Evolutionary conservation across 2,797 vertebrate species (phyloP).

Genomic region (Petrocephalus sullivani): DNA sequence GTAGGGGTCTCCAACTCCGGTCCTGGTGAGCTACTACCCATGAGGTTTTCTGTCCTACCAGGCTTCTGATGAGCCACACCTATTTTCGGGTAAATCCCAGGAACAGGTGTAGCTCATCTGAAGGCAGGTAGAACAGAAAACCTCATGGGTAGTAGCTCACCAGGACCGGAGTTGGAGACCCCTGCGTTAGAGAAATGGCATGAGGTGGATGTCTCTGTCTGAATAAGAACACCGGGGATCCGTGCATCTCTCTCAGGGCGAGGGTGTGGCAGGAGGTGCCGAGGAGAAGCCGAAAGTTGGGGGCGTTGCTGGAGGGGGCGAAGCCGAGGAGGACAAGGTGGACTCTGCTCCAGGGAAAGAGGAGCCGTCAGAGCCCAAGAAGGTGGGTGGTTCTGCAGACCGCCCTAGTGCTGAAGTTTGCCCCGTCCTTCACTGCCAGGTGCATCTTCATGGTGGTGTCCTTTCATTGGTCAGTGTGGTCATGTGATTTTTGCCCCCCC

Average conservation of each 20-base stretch:
- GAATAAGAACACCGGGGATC: not conserved
- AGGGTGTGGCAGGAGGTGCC: constrained; percentile 42
- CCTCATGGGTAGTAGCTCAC: too few species aligned
- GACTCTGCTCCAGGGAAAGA: constrained; percentile 59
- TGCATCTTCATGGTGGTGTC: not conserved
- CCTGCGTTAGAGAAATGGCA: not conserved
- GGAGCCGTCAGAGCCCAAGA: constrained; percentile 64
- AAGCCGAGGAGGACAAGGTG: constrained; percentile 55
- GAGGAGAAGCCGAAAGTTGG: constrained; percentile 57
- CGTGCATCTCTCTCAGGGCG: constrained; percentile 50
- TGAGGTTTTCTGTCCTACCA: too few species aligned
- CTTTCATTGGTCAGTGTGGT: not conserved
- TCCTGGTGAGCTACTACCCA: too few species aligned
- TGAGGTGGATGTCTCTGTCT: not conserved
- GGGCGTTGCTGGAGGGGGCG: constrained; percentile 37
- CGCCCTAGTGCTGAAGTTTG: not conserved
- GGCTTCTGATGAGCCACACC: too few species aligned
- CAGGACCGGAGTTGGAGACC: too few species aligned
- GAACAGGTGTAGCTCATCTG: too few species aligned
- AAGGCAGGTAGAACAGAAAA: too few species aligned
- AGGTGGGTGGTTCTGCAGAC: constrained; percentile 51
- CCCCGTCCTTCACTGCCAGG: not conserved
- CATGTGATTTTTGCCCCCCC: not conserved
- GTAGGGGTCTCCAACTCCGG: too few species aligned
- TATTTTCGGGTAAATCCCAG: too few species aligned